Evolutionary conservation across 2,113 vertebrate species (phyloP), one percentile per base, ranked within the genome.

Genomic region (Nematolebias whitei): DNA sequence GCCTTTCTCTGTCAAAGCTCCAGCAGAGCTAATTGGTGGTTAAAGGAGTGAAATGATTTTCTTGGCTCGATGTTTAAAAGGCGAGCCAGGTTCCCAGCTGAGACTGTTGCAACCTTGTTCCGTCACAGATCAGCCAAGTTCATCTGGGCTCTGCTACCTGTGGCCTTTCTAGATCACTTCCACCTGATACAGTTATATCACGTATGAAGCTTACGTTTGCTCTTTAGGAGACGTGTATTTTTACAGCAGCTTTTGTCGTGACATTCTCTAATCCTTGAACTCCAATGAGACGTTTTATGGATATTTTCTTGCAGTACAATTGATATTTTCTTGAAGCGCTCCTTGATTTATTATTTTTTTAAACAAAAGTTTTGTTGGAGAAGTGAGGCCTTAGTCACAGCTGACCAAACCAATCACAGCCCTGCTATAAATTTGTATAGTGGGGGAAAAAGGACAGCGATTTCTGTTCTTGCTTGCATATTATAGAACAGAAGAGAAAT

Each of bases 1-100:
- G 69, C 32, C n/a, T 45, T 35, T 51, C 48, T 68, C 41, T 72
- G 50, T n/a, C 19, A 24, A 29, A 14, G 54, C 48, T 56, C 71
- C 62, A 8, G 47, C 40, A 22, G 20, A 41, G 20, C 57, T 43
- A 44, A 57, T 24, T 32, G 35, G 29, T 47, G 55, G 58, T 59
- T 55, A 62, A 73, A 43, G 44, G 45, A 66, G 62, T 18, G 43
- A 57, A 32, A 23, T 20, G 29, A 12, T 43, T 35, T 54, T 57
- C 40, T 38, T 52, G 48, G n/a, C 52, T 12, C 52, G 50, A n/a
- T 47, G 53, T 63, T 67, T 49, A 6, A 63, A 67, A 63, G 18
- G 44, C n/a, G 5, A 41, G 47, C 9, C 32, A 38, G 29, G 19
- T 39, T 43, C 23, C 14, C 20, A 41, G 64, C 44, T 0, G 1